These are phyloP conservation scores for Cladorhizidae sp. DNA, from an alignment of 37 sponge, comb jelly and placozoan species.

Conservation along the genomic window DNA sequence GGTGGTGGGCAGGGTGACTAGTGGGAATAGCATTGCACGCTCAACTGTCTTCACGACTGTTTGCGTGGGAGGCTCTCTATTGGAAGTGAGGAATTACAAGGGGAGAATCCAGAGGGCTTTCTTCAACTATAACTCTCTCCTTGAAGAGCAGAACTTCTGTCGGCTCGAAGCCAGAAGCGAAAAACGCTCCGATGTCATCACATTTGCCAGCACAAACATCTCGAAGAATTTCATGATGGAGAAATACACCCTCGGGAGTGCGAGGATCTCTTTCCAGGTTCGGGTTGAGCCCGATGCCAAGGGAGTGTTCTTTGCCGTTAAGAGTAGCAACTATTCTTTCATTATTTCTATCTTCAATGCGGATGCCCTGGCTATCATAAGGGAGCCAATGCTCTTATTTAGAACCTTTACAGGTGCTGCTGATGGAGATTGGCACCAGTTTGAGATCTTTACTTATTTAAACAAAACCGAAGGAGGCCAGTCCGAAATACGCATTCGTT, in stretches of 20 bases:
- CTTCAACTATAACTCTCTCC: slow-evolving; percentile 22
- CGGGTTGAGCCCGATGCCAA: not conserved
- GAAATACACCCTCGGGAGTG: not conserved
- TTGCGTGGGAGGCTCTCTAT: slow-evolving; percentile 25
- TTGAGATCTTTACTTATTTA: not conserved
- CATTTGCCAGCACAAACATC: not conserved
- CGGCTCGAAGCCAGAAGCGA: not conserved
- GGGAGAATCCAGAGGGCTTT: slow-evolving; percentile 9
- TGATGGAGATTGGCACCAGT: slow-evolving; percentile 32
- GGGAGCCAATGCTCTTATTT: too few relatives aligned
- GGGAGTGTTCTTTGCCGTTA: not conserved
- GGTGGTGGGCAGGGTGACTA: not conserved
- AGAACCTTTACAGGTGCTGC: not conserved
- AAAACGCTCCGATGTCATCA: not conserved
- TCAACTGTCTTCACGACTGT: slow-evolving; percentile 4
- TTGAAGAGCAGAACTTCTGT: slow-evolving; percentile 15
- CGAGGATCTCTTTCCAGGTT: not conserved
- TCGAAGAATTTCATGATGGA: not conserved
- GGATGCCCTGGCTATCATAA: not conserved
- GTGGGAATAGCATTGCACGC: not conserved
- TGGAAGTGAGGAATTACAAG: slow-evolving; percentile 18
- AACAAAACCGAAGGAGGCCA: not conserved
- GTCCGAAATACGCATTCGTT: not conserved
- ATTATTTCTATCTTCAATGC: not conserved
- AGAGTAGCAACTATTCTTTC: not conserved